These are phyloP conservation scores for Athene cunicularia DNA, from an alignment of 2,113 vertebrate genomes.

Conservation along the genomic window DNA sequence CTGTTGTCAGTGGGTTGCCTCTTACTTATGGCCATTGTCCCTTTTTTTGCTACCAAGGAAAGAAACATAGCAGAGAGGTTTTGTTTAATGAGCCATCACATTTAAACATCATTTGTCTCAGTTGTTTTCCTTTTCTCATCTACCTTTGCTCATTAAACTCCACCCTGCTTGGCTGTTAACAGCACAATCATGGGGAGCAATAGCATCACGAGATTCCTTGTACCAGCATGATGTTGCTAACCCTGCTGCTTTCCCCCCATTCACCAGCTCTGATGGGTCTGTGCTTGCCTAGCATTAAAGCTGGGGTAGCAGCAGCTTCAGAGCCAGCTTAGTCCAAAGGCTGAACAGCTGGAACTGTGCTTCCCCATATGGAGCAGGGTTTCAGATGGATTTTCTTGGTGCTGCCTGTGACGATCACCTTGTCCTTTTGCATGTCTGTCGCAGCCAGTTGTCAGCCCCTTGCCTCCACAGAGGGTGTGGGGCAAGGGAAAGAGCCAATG, in stretches of 20 bases:
- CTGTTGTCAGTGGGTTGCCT: conserved; percentile 25
- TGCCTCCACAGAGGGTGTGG: background rate
- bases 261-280: conserved; percentile 6
- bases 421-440: background rate
- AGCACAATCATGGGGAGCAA: conserved; percentile 28
- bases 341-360: conserved; percentile 35
- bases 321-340: background rate
- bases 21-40: conserved; percentile 45
- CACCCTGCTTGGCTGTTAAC: conserved; percentile 41
- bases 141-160: conserved; percentile 63
- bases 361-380: conserved; percentile 27
- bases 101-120: conserved; percentile 60
- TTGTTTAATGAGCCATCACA: conserved; percentile 61
- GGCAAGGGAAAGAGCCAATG: background rate
- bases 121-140: conserved; percentile 62
- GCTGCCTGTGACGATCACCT: conserved; percentile 24
- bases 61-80: conserved; percentile 34
- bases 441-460: background rate
- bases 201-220: conserved; percentile 7
- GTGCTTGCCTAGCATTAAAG: background rate
- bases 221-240: background rate
- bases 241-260: background rate
- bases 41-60: conserved; percentile 16
- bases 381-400: conserved; percentile 11
- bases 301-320: background rate